Base-by-base conservation (phyloP, 2,113 vertebrate genomes). In the Lasiurus cinereus region DNA sequence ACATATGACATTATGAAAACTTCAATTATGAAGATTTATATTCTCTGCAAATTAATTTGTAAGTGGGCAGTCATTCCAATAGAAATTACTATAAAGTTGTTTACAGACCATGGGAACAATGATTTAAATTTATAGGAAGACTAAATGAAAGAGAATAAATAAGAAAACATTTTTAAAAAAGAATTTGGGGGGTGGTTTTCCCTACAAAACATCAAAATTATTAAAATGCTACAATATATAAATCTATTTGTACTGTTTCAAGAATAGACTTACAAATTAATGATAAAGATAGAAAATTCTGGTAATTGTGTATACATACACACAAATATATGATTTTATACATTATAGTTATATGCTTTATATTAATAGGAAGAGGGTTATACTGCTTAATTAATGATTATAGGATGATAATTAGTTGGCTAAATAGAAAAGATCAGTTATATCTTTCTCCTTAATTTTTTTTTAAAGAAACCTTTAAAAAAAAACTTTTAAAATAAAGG, bases 401-500 rank as follows among this genome's bases (percentile, higher is more conserved):
- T 36, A 79, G 72, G 24, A 88, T 62, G 62, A 22, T 39, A 91
- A 87, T 22, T 88, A 19, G 6, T 83, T 92, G 66, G 18, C 8
- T 77, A 84, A 84, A 11, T 29, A 62, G 18, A 83, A 91, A 91
- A 85, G 76, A 72, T 27, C 24, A 48, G 6, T 52, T 77, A 39
- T 52, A 24, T 83, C 43, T 54, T 83, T 78, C 72, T 66, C 6
- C 46, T 22, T 95, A 54, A 72, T 12, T 48, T 64, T 89, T 39
- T 39, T 83, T 88, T 67, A n/a, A 73, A 31, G 43, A n/a, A 78
- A 91, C 9, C 6, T 13, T 67, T 79, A 82, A 43, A n/a, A 59
- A 24, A 33, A 39, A 59, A 90, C 56, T 83, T 85, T 83, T 22
- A 64, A 87, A 95, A 52, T 86, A 86, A 83, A 54, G 46, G 69